These are phyloP conservation scores for Erynnis tages DNA, from an alignment of 2,888 invertebrate species.

Conservation along the genomic window DNA sequence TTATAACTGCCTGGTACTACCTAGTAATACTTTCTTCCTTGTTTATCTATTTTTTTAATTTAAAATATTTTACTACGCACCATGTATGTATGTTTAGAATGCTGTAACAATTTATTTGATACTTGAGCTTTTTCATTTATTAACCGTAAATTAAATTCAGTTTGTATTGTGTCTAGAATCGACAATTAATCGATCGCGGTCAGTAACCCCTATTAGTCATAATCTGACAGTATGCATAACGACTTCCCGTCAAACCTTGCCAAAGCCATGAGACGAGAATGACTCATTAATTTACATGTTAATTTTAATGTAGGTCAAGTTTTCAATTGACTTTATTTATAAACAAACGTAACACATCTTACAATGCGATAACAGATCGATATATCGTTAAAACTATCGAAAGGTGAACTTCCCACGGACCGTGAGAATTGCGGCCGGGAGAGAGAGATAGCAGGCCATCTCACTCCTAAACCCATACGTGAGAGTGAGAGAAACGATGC, in stretches of 20 bases:
- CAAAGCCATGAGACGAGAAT: background rate
- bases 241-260: constrained; percentile 15
- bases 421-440: constrained; percentile 44
- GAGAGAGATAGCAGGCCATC: constrained; percentile 28
- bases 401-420: constrained; percentile 58
- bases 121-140: too few relatives aligned
- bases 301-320: constrained; percentile 3
- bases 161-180: background rate
- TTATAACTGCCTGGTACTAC: constrained; percentile 7
- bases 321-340: constrained; percentile 10
- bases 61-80: too few relatives aligned
- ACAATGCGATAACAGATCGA: constrained; percentile 45
- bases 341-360: constrained; percentile 31
- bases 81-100: too few relatives aligned
- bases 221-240: background rate
- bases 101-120: too few relatives aligned
- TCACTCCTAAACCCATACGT: constrained; percentile 17
- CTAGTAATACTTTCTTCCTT: too few relatives aligned
- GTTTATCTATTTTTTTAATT: too few relatives aligned
- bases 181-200: background rate
- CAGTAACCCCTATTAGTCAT: background rate
- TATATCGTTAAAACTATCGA: constrained; percentile 42
- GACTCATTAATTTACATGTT: background rate
- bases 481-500: constrained; percentile 31
- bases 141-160: background rate